A percentile compares a stretch with the other conserved stretches of the same genome.
These are phyloP conservation scores for Nemapogon koenigi DNA, from an alignment of 2,888 invertebrate species.

Conservation along the genomic window DNA sequence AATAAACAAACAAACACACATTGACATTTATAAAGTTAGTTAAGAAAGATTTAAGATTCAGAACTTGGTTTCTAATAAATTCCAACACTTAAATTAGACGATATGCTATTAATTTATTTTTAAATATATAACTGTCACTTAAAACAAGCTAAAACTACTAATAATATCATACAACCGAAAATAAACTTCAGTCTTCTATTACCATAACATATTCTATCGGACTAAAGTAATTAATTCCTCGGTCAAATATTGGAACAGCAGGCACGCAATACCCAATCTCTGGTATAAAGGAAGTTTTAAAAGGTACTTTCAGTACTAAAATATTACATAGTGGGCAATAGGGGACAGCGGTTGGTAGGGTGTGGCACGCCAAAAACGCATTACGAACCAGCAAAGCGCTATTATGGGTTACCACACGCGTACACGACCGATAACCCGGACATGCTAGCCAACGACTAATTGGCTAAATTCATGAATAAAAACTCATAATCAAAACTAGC, in stretches of 20 bases:
- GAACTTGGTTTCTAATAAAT: too few relatives aligned
- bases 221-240: conserved; percentile 52
- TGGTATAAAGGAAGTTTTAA: conserved; percentile 43
- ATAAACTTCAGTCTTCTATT: too few relatives aligned
- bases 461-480: conserved; percentile 51
- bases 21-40: too few relatives aligned
- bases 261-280: conserved; percentile 51
- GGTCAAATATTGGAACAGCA: conserved; percentile 40
- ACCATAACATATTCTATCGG: too few relatives aligned
- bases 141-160: too few relatives aligned
- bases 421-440: conserved; percentile 43
- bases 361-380: conserved; percentile 59
- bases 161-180: too few relatives aligned
- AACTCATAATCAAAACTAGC: conserved; percentile 45
- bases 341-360: conserved; percentile 43
- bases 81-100: too few relatives aligned
- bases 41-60: too few relatives aligned
- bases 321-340: conserved; percentile 49
- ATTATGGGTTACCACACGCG: conserved; percentile 57
- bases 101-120: too few relatives aligned
- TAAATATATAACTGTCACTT: too few relatives aligned
- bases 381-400: conserved; percentile 49
- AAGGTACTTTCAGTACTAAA: conserved; percentile 44
- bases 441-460: conserved; percentile 55
- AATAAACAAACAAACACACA: too few relatives aligned